These are phyloP conservation scores for Tinamus guttatus DNA, from an alignment of 2,113 vertebrate species.

Conservation along the genomic window DNA sequence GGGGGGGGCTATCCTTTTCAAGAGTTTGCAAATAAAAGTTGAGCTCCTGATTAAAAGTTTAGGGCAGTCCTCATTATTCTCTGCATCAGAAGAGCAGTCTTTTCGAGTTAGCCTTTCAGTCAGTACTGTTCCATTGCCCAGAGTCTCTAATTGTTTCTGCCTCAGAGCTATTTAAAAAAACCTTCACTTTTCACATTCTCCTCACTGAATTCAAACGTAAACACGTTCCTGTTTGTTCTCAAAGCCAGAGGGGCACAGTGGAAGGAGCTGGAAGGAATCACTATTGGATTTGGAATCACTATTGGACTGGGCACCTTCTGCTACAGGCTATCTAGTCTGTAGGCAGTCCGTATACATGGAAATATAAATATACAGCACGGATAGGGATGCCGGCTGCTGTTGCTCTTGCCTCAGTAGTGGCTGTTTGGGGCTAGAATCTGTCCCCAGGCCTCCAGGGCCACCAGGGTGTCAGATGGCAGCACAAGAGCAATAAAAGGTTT, in stretches of 20 bases:
- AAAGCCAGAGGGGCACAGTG: background rate
- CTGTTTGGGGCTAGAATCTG: background rate
- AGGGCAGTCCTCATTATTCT: constrained; percentile 47
- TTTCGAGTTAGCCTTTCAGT: background rate
- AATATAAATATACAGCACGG: background rate
- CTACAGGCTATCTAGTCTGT: fast-evolving
- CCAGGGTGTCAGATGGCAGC: background rate
- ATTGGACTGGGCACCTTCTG: background rate
- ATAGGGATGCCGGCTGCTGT: background rate
- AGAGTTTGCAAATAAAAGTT: constrained; percentile 34
- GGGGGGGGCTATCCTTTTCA: background rate
- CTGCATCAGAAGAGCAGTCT: constrained; percentile 1
- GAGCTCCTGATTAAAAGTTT: constrained; percentile 59
- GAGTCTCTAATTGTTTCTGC: constrained; percentile 7
- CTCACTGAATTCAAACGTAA: background rate
- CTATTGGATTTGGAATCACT: background rate
- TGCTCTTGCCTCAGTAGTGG: background rate
- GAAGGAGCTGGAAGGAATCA: background rate
- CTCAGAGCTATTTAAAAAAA: background rate
- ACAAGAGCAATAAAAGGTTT: background rate
- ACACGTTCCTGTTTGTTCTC: background rate
- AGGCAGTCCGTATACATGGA: fast-evolving
- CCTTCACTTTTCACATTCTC: background rate
- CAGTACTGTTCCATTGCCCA: background rate
- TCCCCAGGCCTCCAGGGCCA: background rate